Evolutionary conservation across 2,113 vertebrate species (phyloP).

Genomic region (Struthidea cinerea): DNA sequence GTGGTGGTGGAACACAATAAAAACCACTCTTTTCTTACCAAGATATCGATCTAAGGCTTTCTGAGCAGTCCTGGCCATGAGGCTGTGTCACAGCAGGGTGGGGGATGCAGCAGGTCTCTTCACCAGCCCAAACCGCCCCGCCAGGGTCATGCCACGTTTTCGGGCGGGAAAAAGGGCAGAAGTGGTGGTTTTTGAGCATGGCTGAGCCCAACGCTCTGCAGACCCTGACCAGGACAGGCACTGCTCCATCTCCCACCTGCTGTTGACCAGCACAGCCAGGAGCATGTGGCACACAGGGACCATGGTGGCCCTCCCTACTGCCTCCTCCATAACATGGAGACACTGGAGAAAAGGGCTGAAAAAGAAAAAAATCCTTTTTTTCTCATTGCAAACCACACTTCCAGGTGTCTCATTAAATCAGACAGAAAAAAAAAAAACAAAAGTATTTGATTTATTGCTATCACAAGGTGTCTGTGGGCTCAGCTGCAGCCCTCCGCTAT

Average conservation of each 20-base stretch:
- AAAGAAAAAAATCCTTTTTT: fast-evolving
- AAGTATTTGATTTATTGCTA: neutral
- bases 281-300: neutral
- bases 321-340: fast-evolving
- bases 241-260: neutral
- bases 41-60: neutral
- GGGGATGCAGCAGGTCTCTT: neutral
- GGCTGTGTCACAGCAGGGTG: fast-evolving
- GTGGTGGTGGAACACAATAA: neutral
- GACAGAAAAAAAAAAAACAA: no score
- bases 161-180: neutral
- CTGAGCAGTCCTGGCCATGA: neutral
- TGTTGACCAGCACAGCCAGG: neutral
- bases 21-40: neutral
- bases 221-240: fast-evolving
- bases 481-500: fast-evolving
- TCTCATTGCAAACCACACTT: neutral
- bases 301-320: fast-evolving
- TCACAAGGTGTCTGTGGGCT: fast-evolving
- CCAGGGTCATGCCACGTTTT: fast-evolving
- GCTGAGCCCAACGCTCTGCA: fast-evolving
- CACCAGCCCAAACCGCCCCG: fast-evolving
- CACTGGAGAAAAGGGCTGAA: neutral
- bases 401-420: neutral
- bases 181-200: fast-evolving